phyloP scores from a whole-genome alignment of 2,113 vertebrate genomes.

The Varanus komodoensis region DNA sequence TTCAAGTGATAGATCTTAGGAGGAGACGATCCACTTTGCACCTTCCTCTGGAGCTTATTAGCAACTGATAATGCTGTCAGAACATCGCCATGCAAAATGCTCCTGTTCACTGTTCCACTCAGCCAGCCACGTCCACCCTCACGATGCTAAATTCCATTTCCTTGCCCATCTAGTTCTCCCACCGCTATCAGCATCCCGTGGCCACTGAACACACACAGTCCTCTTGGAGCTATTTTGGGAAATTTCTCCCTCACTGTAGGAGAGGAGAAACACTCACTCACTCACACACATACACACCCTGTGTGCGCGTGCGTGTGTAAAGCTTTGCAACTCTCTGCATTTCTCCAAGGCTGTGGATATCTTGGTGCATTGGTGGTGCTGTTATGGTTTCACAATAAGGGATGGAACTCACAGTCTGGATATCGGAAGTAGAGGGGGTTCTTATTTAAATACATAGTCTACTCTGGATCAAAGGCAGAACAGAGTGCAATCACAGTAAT shows the following conservation, averaged over 20 bases:
- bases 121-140: not conserved
- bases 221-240: not conserved
- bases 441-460: not conserved
- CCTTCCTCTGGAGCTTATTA: not conserved
- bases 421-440: not conserved
- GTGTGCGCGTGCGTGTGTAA: too few relatives aligned
- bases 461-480: not conserved
- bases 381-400: not conserved
- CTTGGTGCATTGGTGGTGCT: not conserved
- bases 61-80: not conserved
- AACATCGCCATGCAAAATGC: not conserved
- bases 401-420: not conserved
- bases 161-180: not conserved
- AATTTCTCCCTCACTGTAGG: not conserved
- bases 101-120: not conserved
- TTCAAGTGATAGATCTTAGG: too few relatives aligned
- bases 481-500: too few relatives aligned
- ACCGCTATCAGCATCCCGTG: not conserved
- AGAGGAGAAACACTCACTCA: too few relatives aligned
- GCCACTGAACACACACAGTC: not conserved
- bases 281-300: too few relatives aligned
- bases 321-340: not conserved
- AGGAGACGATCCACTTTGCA: too few relatives aligned
- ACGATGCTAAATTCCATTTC: not conserved
- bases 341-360: not conserved